These are phyloP conservation scores for Syritta pipiens DNA, from an alignment of 2,888 invertebrate genomes.

Conservation along the genomic window DNA sequence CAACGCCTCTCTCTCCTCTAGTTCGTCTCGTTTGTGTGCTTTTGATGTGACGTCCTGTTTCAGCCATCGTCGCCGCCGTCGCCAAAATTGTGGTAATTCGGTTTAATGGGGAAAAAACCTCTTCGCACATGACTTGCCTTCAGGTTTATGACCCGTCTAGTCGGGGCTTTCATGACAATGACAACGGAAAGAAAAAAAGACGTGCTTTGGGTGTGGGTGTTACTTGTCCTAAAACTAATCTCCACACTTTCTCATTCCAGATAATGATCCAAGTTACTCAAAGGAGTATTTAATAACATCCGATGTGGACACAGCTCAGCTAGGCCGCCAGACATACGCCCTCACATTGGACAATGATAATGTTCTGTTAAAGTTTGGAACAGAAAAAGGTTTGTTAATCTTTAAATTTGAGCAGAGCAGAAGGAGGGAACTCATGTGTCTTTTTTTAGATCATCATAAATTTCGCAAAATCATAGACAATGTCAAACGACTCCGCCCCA, in stretches of 20 bases:
- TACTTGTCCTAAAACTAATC: no score
- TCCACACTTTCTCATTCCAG: constrained; percentile 70
- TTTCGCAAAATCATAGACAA: constrained; percentile 78
- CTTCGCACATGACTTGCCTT: no score
- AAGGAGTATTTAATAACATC: constrained; percentile 77
- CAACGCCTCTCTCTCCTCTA: no score
- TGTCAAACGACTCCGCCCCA: constrained; percentile 78
- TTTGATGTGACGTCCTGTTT: no score
- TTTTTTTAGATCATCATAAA: constrained; percentile 74
- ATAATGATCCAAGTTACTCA: constrained; percentile 73
- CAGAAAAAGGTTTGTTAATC: constrained; percentile 73
- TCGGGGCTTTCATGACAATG: no score
- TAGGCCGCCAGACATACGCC: constrained; percentile 76
- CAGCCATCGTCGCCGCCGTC: no score
- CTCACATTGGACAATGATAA: constrained; percentile 77
- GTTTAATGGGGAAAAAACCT: no score
- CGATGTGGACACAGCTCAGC: constrained; percentile 77
- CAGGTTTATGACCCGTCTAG: no score
- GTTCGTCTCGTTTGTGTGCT: no score
- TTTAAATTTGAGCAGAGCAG: no score
- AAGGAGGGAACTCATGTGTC: background rate
- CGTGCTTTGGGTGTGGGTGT: constrained; percentile 14
- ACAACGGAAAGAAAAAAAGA: background rate
- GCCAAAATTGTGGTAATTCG: no score
- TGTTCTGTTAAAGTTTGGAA: constrained; percentile 75